These are phyloP conservation scores for Cyprinodon brontotheroides DNA, from an alignment of 2,113 vertebrate species.

Conservation along the genomic window DNA sequence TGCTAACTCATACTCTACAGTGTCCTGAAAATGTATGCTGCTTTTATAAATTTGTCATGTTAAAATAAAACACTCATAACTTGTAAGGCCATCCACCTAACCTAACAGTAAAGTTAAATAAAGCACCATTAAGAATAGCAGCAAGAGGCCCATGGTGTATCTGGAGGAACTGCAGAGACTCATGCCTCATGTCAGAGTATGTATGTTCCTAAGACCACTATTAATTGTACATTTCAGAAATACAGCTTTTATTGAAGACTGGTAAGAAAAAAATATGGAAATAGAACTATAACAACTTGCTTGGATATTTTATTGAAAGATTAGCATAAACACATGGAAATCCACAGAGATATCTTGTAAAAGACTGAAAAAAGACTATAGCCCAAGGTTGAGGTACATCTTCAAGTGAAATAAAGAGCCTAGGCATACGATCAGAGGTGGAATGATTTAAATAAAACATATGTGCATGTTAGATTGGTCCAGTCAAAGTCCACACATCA, in stretches of 20 bases:
- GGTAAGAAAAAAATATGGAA: neutral
- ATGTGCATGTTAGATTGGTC: no score
- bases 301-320: neutral
- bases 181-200: neutral
- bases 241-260: neutral
- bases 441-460: no score
- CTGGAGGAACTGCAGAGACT: neutral
- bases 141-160: neutral
- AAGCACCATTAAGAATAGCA: neutral
- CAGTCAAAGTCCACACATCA: no score
- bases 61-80: neutral
- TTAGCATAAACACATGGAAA: neutral
- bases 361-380: no score
- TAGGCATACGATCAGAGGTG: no score
- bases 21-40: no score
- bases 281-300: neutral
- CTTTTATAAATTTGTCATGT: no score
- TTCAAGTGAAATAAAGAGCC: no score
- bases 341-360: no score
- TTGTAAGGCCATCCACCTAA: neutral
- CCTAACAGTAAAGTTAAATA: neutral
- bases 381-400: no score
- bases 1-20: slow-evolving; percentile 2
- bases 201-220: neutral
- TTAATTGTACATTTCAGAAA: no score